Evolutionary conservation across 2,113 vertebrate genomes (phyloP).

Genomic region (Egretta garzetta): DNA sequence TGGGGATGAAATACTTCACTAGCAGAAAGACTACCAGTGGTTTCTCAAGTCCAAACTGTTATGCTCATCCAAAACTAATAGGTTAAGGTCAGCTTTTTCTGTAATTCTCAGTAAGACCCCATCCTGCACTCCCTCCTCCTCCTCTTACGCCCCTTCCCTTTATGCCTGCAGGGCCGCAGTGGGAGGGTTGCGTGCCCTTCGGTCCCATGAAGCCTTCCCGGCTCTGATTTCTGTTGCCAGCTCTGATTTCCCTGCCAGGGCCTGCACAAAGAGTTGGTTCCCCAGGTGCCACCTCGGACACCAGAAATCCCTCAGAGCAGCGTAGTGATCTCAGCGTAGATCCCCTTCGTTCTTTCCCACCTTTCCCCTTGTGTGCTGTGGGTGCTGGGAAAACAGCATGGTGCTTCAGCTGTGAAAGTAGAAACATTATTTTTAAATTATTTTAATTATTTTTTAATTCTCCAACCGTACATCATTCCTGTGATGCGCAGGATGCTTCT

Average conservation of each 20-base stretch:
- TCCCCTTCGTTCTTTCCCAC: background rate
- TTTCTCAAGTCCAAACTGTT: background rate
- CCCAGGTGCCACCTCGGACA: background rate
- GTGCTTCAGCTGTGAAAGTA: background rate
- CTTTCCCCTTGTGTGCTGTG: fast-evolving
- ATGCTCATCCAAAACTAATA: fast-evolving
- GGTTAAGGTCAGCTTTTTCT: background rate
- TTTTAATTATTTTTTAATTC: background rate
- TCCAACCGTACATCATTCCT: fast-evolving
- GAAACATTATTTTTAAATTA: background rate
- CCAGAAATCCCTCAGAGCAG: background rate
- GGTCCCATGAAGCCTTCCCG: fast-evolving
- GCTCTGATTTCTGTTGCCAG: background rate
- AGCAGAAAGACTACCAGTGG: background rate
- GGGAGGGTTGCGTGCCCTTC: background rate
- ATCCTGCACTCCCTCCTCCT: fast-evolving
- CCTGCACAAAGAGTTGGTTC: background rate
- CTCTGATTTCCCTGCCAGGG: background rate
- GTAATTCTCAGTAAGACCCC: background rate
- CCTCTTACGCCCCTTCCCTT: background rate
- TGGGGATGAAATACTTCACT: background rate
- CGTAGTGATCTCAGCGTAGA: fast-evolving
- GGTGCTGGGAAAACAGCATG: fast-evolving
- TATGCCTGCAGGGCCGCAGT: background rate
- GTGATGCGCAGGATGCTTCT: background rate